Percentiles rank a stretch among this genome's conserved stretches.
These are phyloP conservation scores for Epistrophe eligans DNA, from an alignment of 2,888 invertebrate species.

Conservation along the genomic window DNA sequence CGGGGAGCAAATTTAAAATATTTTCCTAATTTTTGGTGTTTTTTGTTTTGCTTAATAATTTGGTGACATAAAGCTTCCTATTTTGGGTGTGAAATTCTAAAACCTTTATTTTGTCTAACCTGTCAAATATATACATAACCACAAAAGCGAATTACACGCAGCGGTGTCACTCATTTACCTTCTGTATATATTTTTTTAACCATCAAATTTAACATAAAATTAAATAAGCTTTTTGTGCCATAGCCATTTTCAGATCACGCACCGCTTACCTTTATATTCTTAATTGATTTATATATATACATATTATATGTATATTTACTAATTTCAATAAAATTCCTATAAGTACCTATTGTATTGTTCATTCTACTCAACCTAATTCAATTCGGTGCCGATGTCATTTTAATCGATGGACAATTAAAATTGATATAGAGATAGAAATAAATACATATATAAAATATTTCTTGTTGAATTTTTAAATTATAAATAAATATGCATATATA, in stretches of 20 bases:
- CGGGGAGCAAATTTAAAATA: too few species aligned
- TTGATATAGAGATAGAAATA: not conserved
- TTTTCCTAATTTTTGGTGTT: not conserved
- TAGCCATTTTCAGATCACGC: conserved; percentile 40
- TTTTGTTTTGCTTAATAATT: not conserved
- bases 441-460: not conserved
- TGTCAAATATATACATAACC: not conserved
- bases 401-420: conserved; percentile 47
- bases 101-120: not conserved
- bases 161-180: not conserved
- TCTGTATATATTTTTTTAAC: not conserved
- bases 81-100: not conserved
- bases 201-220: conserved; percentile 11
- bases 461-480: not conserved
- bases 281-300: conserved; percentile 42
- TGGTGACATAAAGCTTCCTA: not conserved
- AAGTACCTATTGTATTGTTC: conserved; percentile 12
- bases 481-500: not conserved
- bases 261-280: conserved; percentile 26
- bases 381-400: conserved; percentile 46
- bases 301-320: conserved; percentile 12
- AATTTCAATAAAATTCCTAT: conserved; percentile 62
- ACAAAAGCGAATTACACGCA: conserved; percentile 4
- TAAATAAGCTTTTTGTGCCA: conserved; percentile 1
- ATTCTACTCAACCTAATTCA: conserved; percentile 63